Evolutionary conservation across 2,888 invertebrate genomes (phyloP), one percentile per base, ranked within the genome.

Genomic region (Anaspis maculata): DNA sequence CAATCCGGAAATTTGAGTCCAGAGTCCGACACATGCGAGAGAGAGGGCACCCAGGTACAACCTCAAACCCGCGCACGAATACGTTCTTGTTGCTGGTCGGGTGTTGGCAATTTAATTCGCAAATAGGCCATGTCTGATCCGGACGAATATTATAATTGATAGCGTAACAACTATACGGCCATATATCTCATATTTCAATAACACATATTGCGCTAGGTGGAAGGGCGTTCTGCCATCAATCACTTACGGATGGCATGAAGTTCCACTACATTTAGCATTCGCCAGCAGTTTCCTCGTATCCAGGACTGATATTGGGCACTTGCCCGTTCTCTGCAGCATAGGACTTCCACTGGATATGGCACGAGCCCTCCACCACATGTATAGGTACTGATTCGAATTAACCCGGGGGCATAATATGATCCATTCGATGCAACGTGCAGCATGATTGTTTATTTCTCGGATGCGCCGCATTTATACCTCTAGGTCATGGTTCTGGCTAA

Each of bases 261-360:
- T 66, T 64, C 64, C 64, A 62, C 57, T 66, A 66, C 64, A 66
- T 66, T 66, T 64, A 64, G 62, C 65, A 60, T 64, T 57, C 45
- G 49, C 49, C 53, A 52, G 51, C 54, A 51, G 56, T 52, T 57
- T 57, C 55, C 59, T 54, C 49, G 48, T 47, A 51, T 52, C 50
- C 48, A 48, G 41, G 34, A 44, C 39, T 48, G 30, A 46, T 52
- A 48, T 53, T 51, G 51, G 53, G 52, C 56, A 51, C 50, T 52
- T 54, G 56, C 52, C 52, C 51, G 49, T 47, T 49, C 41, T 40
- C 14, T 5, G 6, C 7, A 13, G 5, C n/a, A 25, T 21, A 13
- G 27, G 5, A 19, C 23, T 14, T 24, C 24, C 24, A 34, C 25
- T 36, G 30, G 23, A 33, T 38, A 40, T 25, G 33, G 13, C 25